Base-by-base conservation (phyloP, 2,113 vertebrate genomes). In the Nothoprocta pentlandii region DNA sequence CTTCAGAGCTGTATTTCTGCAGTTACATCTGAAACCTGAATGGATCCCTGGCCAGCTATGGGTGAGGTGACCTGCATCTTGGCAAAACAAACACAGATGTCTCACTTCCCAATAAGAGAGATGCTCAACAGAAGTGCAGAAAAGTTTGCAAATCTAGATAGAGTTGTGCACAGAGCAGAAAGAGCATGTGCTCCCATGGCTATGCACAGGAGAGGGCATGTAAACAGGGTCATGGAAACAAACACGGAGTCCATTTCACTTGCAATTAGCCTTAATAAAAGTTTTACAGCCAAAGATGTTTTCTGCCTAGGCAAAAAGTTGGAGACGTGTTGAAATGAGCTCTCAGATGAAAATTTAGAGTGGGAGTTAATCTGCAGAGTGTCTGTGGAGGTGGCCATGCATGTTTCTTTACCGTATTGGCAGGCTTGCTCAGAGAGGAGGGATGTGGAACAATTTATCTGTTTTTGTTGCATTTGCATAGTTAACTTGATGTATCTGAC, bases 101-200 rank as follows among this genome's bases (percentile, higher is more conserved):
- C 90, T 85, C 75, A 22, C 79, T 77, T 77, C 77, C 86, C 26
- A 94, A 93, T 94, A 90, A 93, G 73, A 86, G 93, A 70, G 39
- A 78, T 92, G 92, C 92, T 80, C 89, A 94, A 92, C 86, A 92
- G 46, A 94, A 95, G 39, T 53, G 69, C 32, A 16, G 80, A 30
- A 71, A 66, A 86, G 92, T 89, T 86, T 83, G 94, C 80, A 81
- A 34, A 64, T 96, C 68, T 2, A 46, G 82, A 6, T 7, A 51
- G 74, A 90, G 85, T 88, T 39, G 36, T 39, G 36, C 89, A 64
- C 69, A 58, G 0, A 6, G 91, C 73, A 75, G 56, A 94, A 63
- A 36, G 69, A 86, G 61, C 89, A 90, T 54, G 22, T 25, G 69
- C 64, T 90, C 61, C 85, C 51, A 19, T 20, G 15, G 28, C 36